These are phyloP conservation scores for Phymanthus crucifer DNA, from an alignment of 92 coral and sea anemone genomes.

Conservation along the genomic window DNA sequence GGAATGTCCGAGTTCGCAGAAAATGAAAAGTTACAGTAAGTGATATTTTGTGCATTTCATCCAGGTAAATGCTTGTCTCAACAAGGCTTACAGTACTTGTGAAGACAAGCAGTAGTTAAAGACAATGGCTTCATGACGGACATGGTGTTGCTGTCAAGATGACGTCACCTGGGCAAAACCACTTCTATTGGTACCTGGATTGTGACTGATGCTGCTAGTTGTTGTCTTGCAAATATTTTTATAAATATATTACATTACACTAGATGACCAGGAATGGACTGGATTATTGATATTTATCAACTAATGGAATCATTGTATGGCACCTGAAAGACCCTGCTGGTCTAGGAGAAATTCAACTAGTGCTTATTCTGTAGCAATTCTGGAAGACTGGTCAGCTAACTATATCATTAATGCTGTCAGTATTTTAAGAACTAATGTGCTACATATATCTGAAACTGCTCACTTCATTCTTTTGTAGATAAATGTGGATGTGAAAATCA, in stretches of 20 bases:
- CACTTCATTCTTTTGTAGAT: too few relatives aligned
- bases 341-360: background rate
- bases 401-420: too few relatives aligned
- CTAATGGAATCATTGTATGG: background rate
- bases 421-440: too few relatives aligned
- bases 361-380: background rate
- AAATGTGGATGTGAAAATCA: background rate
- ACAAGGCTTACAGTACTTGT: slow-evolving; percentile 26
- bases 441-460: too few relatives aligned
- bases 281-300: background rate
- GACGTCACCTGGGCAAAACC: slow-evolving; percentile 94
- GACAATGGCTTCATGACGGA: slow-evolving; percentile 31
- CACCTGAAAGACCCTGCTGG: background rate
- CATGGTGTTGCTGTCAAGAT: slow-evolving; percentile 29
- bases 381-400: too few relatives aligned
- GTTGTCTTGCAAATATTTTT: slow-evolving; percentile 26
- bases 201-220: slow-evolving; percentile 58
- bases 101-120: slow-evolving; percentile 59
- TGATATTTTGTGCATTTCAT: background rate
- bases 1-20: too few relatives aligned
- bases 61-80: slow-evolving; percentile 92
- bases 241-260: background rate
- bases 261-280: too few relatives aligned
- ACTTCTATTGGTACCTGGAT: slow-evolving; percentile 61
- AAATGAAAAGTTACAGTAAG: too few relatives aligned